Evolutionary conservation across 2,113 vertebrate genomes (phyloP), one percentile per base, ranked within the genome.

Genomic region (Ginglymostoma cirratum): DNA sequence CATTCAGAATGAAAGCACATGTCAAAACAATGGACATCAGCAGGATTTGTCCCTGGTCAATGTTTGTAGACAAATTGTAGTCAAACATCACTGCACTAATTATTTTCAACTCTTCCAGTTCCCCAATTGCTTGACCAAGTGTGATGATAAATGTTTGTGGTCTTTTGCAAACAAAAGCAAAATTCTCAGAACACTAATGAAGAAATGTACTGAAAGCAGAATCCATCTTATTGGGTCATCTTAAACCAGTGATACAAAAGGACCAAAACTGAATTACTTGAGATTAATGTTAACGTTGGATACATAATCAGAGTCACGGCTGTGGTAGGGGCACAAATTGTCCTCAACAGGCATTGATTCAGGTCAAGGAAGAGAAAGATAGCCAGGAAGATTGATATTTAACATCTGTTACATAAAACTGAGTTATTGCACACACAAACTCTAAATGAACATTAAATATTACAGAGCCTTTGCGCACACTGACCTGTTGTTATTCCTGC

Each of bases 401-500:
- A 21, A 83, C 80, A 45, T 38, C n/a, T 5, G n/a, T 83, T 14
- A n/a, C 23, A 24, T 34, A 66, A 38, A 93, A 61, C 38, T 17
- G 89, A 93, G 34, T 93, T 61, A 93, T 14, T 61, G 27, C 52
- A 90, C 27, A 34, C 1, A 34, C 8, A 67, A 38, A 93, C 17
- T n/a, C 21, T 38, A 8, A 93, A 24, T 19, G n/a, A 93, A 66
- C 19, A 66, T 90, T 34, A 67, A 93, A 67, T 2, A 93, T 5
- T 93, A 66, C 27, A 65, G 34, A 93, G 17, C 61, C 89, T 38
- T 8, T 93, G 21, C 21, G 2, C 0, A 19, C 7, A 95, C 96
- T 96, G 96, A 99, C 99, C 99, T 99, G 97, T 99, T 99, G 83
- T 99, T 99, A 97, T 99, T 99, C 95, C 98, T 98, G 95, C 99